Conservation (phyloP, 2,888 invertebrate species). For the Mechanitis messenoides region DNA sequence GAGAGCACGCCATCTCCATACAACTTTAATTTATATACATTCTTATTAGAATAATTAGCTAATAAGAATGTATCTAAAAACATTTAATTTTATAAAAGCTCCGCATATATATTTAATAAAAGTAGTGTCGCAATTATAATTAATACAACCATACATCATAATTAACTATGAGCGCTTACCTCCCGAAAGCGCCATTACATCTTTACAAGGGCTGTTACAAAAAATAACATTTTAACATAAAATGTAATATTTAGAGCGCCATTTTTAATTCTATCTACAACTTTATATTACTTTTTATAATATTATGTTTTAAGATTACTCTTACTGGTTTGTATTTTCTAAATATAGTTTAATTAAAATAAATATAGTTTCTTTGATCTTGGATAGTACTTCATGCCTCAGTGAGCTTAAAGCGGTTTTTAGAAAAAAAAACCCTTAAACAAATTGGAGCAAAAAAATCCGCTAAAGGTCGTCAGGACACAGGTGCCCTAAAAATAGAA, state of each 20-base stretch:
- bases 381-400: slow-evolving; percentile 13
- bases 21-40: neutral
- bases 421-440: slow-evolving; percentile 28
- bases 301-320: neutral
- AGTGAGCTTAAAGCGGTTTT: slow-evolving; percentile 18
- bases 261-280: too few species aligned
- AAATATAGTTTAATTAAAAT: neutral
- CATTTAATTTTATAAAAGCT: neutral
- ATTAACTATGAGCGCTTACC: slow-evolving; percentile 17
- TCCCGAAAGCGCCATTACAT: slow-evolving; percentile 7
- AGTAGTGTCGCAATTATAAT: slow-evolving; percentile 13
- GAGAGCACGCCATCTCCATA: neutral
- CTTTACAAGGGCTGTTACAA: slow-evolving; percentile 5
- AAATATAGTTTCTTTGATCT: slow-evolving; percentile 7
- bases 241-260: slow-evolving; percentile 1
- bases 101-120: neutral
- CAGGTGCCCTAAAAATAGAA: slow-evolving; percentile 58
- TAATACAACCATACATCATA: slow-evolving; percentile 24
- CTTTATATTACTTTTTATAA: neutral
- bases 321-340: neutral
- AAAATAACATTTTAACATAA: neutral
- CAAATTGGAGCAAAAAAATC: slow-evolving; percentile 33
- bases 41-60: neutral
- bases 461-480: slow-evolving; percentile 35
- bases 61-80: neutral